Percentiles rank a stretch among this genome's conserved stretches.
Conservation (phyloP, 2,888 invertebrate species). For the Pyrochroa serraticornis region DNA sequence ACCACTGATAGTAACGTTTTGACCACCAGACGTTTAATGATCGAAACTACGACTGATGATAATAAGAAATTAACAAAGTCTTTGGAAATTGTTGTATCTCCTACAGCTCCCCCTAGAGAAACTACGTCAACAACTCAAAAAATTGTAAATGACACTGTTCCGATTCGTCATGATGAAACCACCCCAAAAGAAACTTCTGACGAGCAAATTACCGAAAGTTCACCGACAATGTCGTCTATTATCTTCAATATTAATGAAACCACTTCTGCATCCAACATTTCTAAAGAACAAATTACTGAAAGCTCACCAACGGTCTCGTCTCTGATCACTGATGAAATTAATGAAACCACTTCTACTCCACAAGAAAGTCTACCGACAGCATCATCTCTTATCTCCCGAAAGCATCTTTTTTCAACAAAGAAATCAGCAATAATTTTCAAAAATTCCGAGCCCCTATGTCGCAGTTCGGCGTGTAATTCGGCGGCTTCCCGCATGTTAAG, state of each 20-base stretch:
- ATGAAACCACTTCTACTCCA: no score
- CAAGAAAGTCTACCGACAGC: background rate
- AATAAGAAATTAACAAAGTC: no score
- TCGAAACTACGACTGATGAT: background rate
- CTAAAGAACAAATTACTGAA: no score
- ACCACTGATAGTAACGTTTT: no score
- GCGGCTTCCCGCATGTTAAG: slow-evolving; percentile 41
- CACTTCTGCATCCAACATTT: no score
- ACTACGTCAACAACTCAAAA: background rate
- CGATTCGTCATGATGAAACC: background rate
- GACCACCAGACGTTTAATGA: background rate
- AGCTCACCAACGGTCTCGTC: no score
- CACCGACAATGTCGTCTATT: no score
- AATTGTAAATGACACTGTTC: no score
- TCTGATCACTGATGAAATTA: background rate
- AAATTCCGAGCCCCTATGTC: slow-evolving; percentile 17
- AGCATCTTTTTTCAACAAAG: background rate
- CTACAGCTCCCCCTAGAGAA: background rate
- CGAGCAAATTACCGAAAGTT: no score
- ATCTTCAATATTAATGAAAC: no score
- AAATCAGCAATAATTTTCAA: background rate
- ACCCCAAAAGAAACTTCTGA: no score
- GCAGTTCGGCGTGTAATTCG: slow-evolving; percentile 35
- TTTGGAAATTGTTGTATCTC: no score
- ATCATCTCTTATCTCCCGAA: background rate